A percentile compares a stretch with the other conserved stretches of the same genome.
Conservation (phyloP, 2,113 vertebrate genomes). For the Pyrgilauda ruficollis region DNA sequence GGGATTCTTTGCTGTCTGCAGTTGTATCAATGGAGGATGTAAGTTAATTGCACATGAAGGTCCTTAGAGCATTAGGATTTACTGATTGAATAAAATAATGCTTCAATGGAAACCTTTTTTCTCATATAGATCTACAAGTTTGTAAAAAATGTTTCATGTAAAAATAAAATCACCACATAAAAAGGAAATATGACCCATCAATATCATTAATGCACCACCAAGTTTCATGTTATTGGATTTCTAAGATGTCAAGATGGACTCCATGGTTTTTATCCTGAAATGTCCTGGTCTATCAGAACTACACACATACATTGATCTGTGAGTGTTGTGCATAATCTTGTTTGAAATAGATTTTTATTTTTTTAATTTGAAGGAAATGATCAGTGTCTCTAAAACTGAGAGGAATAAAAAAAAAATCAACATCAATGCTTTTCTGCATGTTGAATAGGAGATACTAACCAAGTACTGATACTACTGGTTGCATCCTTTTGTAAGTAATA, state of each 20-base stretch:
- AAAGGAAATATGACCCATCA: not conserved
- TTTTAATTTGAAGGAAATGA: not conserved
- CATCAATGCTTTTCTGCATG: not conserved
- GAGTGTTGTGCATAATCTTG: not conserved
- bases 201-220: not conserved
- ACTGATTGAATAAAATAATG: not conserved
- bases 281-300: not conserved
- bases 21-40: not conserved
- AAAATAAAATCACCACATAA: not conserved
- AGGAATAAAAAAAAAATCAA: not conserved
- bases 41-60: not conserved
- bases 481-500: not conserved
- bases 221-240: not conserved
- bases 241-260: not conserved
- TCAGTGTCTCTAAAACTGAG: not conserved
- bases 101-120: not conserved
- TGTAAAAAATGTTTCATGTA: not conserved
- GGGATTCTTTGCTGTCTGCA: not conserved
- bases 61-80: not conserved
- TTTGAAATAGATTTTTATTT: not conserved
- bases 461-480: not conserved
- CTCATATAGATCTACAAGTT: not conserved
- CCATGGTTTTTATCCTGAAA: not conserved
- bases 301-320: accelerated
- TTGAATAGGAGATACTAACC: not conserved